These are phyloP conservation scores for Eurystomus glaucurus DNA, from an alignment of 2,797 vertebrate genomes.

Conservation along the genomic window DNA sequence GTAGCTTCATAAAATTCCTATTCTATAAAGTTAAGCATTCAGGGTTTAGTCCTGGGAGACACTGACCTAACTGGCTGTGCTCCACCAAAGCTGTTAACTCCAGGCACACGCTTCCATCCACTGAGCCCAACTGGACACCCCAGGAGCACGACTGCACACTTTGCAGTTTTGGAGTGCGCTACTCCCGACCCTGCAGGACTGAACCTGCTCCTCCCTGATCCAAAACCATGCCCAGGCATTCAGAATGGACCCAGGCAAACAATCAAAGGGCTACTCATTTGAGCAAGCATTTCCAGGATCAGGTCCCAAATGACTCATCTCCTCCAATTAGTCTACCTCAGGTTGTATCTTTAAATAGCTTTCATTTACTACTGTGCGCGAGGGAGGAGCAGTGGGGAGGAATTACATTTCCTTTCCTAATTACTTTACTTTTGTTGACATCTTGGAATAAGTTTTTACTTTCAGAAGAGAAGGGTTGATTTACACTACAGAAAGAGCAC, in stretches of 20 bases:
- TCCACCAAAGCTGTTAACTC: background rate
- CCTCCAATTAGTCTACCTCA: conserved; percentile 50
- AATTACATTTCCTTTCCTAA: conserved; percentile 74
- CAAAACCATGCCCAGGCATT: background rate
- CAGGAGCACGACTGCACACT: background rate
- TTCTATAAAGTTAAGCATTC: background rate
- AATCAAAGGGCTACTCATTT: conserved; percentile 50
- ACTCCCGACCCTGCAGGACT: background rate
- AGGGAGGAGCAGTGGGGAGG: conserved; percentile 47
- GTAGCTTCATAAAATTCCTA: background rate
- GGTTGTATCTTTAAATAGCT: conserved; percentile 62
- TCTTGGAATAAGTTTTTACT: conserved; percentile 73
- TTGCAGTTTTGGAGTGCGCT: background rate
- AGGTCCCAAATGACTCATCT: conserved; percentile 68
- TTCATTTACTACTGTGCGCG: conserved; percentile 28
- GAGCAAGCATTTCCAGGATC: conserved; percentile 59
- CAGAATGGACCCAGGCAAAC: background rate
- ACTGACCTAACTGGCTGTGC: background rate
- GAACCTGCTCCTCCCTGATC: background rate
- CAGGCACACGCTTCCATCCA: background rate
- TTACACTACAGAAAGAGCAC: conserved; percentile 72
- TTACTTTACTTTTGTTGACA: conserved; percentile 73
- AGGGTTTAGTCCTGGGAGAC: background rate
- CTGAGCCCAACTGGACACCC: background rate
- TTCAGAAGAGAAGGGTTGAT: conserved; percentile 70